Evolutionary conservation across 2,113 vertebrate genomes (phyloP).

Genomic region (Probosciger aterrimus): DNA sequence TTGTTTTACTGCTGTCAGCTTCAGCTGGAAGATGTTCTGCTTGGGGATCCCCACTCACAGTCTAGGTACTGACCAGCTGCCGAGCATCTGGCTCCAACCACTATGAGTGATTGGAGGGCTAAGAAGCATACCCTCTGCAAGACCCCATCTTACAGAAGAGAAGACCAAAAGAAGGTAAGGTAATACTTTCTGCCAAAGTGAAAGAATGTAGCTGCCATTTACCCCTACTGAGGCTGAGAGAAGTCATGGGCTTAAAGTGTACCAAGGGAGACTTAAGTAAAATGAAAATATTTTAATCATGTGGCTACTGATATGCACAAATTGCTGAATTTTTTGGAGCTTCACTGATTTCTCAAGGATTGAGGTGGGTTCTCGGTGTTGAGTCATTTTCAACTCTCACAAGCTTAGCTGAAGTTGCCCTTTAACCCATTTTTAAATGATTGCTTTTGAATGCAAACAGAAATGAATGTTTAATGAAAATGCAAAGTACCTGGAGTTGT

Average conservation of each 20-base stretch:
- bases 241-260: background rate
- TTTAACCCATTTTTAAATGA: accelerated
- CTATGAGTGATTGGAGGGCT: background rate
- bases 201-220: background rate
- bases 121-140: background rate
- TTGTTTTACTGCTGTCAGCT: background rate
- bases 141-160: background rate
- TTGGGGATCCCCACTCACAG: background rate
- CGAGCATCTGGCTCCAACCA: background rate
- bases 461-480: background rate
- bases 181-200: background rate
- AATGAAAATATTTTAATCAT: accelerated
- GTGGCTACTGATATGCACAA: background rate
- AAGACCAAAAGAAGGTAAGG: background rate
- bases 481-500: accelerated
- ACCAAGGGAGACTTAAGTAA: accelerated
- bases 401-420: accelerated
- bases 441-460: background rate
- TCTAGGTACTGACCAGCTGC: background rate
- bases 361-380: background rate
- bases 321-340: background rate
- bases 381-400: background rate
- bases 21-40: background rate
- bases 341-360: background rate
- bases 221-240: background rate